Evolutionary conservation across 1,140 invertebrate species (phyloP), one percentile per base, ranked within the genome.

Genomic region (Drosophila rhopaloa): DNA sequence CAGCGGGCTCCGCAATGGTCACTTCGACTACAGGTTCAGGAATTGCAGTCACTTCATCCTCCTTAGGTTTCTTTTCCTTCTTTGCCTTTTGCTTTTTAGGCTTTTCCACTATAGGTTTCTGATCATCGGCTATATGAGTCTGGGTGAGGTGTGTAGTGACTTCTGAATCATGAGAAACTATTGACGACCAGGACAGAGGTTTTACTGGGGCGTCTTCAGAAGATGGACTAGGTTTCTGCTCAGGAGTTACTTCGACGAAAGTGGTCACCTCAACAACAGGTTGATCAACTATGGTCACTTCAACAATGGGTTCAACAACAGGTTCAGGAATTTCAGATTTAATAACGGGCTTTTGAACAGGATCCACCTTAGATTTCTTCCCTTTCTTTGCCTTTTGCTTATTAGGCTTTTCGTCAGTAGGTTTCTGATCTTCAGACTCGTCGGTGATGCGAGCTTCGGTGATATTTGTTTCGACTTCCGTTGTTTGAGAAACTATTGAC

Each of bases 61-160:
- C 5, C 40, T 76, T 55, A 0, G 41, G 14, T 46, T 78, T 80
- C 27, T 58, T 47, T 2, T 79, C 76, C 14, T 79, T 71, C 47
- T 76, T 79, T 0, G 53, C 0, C 41, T 79, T 79, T n/a, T 63
- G 62, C 13, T 73, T 65, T 8, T 29, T 60, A 0, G 32, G 57
- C n/a, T 60, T 60, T 38, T 60, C 57, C 5, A 35, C 57, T 11
- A 3, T 10, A 10, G n/a, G n/a, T 32, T 41, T 65, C 6, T 24
- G n/a, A 19, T 38, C 19, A 5, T 51, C 29, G n/a, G 7, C 8
- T 5, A 16, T 14, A 1, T 4, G 35, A 29, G 35, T 50, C 11
- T 60, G n/a, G 1, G 53, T 55, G 24, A 43, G n/a, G 14, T 19
- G 24, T 9, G 46, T 63, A 0, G 58, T 41, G 1, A 67, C 46